phyloP scores from a whole-genome alignment of 2,797 vertebrate species.

The Diplodus puntazzo region DNA sequence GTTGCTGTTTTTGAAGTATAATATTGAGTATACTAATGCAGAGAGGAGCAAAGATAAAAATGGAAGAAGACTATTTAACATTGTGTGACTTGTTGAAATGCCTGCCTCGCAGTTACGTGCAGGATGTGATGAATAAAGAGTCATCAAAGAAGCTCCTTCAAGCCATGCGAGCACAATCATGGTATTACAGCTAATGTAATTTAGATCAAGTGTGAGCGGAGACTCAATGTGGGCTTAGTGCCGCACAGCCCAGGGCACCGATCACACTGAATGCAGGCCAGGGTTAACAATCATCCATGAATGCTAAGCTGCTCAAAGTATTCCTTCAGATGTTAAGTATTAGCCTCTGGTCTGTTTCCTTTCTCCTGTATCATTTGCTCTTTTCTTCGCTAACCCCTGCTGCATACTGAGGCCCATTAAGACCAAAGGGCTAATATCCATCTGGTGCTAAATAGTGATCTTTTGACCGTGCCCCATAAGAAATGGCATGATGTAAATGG shows the following conservation, averaged over 20 bases:
- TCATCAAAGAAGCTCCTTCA: conserved; percentile 63
- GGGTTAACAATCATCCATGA: conserved; percentile 75
- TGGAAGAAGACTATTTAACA: conserved; percentile 18
- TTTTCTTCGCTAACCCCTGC: conserved; percentile 32
- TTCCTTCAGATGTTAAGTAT: conserved; percentile 70
- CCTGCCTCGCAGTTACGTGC: conserved; percentile 19
- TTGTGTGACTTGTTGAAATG: conserved; percentile 43
- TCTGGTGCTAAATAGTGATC: conserved; percentile 40
- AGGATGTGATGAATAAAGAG: conserved; percentile 52
- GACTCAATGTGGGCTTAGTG: conserved; percentile 64
- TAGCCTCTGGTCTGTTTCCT: conserved; percentile 61
- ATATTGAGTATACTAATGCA: conserved; percentile 1
- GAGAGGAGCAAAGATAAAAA: conserved; percentile 23
- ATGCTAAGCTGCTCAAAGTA: conserved; percentile 74
- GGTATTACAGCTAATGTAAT: conserved; percentile 76
- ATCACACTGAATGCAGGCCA: conserved; percentile 66
- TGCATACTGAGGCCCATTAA: conserved; percentile 28
- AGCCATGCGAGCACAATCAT: conserved; percentile 58
- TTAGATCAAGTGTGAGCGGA: conserved; percentile 69
- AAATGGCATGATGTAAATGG: conserved; percentile 20
- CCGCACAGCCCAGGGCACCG: conserved; percentile 58
- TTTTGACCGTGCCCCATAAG: conserved; percentile 10
- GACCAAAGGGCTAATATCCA: conserved; percentile 49
- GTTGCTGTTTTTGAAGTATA: conserved; percentile 5
- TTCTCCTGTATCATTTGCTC: conserved; percentile 43